A percentile compares a stretch with the other conserved stretches of the same genome.
Evolutionary conservation across 1,140 invertebrate genomes (phyloP).

Genomic region (Pogonomyrmex californicus): DNA sequence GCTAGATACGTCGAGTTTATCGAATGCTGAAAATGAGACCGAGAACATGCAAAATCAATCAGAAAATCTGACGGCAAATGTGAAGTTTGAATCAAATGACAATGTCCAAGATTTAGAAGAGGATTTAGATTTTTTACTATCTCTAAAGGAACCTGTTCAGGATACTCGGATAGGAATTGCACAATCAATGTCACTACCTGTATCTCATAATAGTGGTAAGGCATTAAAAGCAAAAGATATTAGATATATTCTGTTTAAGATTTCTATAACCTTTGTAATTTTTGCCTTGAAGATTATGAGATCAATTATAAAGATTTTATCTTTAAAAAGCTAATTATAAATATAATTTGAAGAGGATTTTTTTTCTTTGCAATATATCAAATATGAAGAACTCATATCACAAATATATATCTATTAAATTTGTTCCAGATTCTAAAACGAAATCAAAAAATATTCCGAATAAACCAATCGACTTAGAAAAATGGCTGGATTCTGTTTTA

Average conservation of each 20-base stretch:
- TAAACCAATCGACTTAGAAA: slow-evolving; percentile 83
- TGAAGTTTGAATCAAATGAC: background rate
- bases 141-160: slow-evolving; percentile 77
- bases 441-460: slow-evolving; percentile 58
- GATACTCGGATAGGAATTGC: slow-evolving; percentile 29
- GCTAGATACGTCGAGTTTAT: slow-evolving; percentile 14
- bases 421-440: slow-evolving; percentile 74
- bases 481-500: slow-evolving; percentile 82
- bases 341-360: background rate
- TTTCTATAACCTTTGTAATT: background rate
- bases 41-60: background rate
- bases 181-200: slow-evolving; percentile 12
- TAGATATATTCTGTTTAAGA: slow-evolving; percentile 30
- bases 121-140: slow-evolving; percentile 80
- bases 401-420: slow-evolving; percentile 13
- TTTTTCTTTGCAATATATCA: background rate
- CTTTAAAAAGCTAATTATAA: background rate
- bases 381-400: background rate
- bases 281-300: background rate
- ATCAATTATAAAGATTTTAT: background rate
- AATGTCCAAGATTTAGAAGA: slow-evolving; percentile 51
- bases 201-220: slow-evolving; percentile 61
- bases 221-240: slow-evolving; percentile 24
- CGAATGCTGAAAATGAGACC: background rate
- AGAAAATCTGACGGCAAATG: background rate